phyloP scores from a whole-genome alignment of 2,113 vertebrate genomes.

The Spermophilus dauricus region DNA sequence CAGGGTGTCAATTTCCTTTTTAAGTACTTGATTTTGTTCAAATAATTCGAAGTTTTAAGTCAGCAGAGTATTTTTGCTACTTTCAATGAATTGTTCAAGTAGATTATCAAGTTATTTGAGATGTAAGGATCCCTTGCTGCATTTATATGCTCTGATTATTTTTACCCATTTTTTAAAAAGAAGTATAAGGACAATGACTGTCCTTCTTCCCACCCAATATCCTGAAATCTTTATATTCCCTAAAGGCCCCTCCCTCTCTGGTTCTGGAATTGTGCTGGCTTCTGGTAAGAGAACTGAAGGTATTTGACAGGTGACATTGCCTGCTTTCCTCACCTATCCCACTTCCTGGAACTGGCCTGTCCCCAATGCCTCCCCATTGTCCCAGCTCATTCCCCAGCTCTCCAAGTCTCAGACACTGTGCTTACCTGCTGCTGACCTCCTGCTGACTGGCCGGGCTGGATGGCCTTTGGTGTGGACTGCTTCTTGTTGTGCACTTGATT shows the following conservation, averaged over 20 bases:
- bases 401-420: background rate
- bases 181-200: background rate
- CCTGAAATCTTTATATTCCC: background rate
- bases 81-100: slow-evolving; percentile 6
- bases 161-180: background rate
- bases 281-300: background rate
- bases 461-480: background rate
- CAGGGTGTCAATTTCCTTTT: background rate
- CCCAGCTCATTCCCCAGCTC: background rate
- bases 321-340: background rate
- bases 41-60: background rate
- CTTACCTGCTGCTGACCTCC: background rate
- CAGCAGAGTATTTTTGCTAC: background rate
- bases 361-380: background rate
- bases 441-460: too few relatives aligned
- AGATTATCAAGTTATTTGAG: slow-evolving; percentile 27
- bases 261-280: background rate
- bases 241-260: too few relatives aligned
- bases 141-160: background rate
- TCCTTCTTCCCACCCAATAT: background rate
- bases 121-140: background rate
- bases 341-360: background rate
- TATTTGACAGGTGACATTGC: fast-evolving
- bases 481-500: background rate
- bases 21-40: slow-evolving; percentile 10